A percentile compares a stretch with the other conserved stretches of the same genome.
Conservation (phyloP, 92 coral and sea anemone species). For the Actinernus sp. region DNA sequence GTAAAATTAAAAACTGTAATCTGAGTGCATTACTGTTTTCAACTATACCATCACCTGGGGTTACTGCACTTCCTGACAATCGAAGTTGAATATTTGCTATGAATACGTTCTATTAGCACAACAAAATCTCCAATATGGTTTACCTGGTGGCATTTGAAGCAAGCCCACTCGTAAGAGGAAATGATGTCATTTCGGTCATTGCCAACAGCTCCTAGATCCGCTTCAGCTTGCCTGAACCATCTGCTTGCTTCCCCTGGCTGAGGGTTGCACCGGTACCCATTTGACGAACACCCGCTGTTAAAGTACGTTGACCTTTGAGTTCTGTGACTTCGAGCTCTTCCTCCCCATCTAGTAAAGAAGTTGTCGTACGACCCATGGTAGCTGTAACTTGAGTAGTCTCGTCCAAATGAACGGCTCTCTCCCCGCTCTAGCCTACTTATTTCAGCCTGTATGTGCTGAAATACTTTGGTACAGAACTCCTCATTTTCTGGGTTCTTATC, state of each 20-base stretch:
- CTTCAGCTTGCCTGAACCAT: constrained; percentile 80
- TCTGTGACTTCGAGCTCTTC: constrained; percentile 12
- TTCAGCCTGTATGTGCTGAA: constrained; percentile 68
- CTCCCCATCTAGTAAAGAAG: constrained; percentile 1
- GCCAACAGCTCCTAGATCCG: constrained; percentile 56
- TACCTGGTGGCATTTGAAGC: constrained; percentile 88
- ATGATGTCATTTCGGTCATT: constrained; percentile 20
- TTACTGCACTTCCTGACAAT: no score
- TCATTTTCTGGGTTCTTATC: constrained; percentile 74
- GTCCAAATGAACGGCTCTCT: neutral
- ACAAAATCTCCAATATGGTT: neutral
- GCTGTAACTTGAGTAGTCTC: neutral
- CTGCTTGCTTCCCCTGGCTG: constrained; percentile 80
- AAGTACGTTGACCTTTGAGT: constrained; percentile 1
- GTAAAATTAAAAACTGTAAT: no score
- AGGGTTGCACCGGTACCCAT: constrained; percentile 32
- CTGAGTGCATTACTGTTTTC: no score
- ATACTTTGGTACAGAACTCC: constrained; percentile 61
- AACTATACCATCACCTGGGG: no score
- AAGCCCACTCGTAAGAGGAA: constrained; percentile 70
- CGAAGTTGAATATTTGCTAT: no score
- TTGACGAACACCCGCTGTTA: neutral
- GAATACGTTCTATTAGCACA: no score
- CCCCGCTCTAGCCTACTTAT: constrained; percentile 53
- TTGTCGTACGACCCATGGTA: constrained; percentile 1